Evolutionary conservation across 2,888 invertebrate genomes (phyloP).

Genomic region (Pollenia angustigena): DNA sequence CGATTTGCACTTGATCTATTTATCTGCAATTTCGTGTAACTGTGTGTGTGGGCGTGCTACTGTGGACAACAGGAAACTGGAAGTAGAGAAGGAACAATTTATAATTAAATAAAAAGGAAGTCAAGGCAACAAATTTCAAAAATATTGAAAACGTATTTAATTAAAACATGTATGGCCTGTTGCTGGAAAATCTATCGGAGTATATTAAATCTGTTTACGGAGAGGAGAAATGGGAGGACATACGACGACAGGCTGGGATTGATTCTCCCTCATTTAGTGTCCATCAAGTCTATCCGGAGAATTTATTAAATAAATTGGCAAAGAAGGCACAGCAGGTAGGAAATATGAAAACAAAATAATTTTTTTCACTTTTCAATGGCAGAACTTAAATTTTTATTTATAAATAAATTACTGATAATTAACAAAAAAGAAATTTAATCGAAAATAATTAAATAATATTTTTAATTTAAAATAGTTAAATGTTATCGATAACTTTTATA

Average conservation of each 20-base stretch:
- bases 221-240: constrained; percentile 96
- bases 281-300: constrained; percentile 97
- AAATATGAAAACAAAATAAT: not conserved
- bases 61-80: not conserved
- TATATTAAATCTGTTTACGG: constrained; percentile 97
- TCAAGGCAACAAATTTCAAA: constrained; percentile 7
- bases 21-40: too few relatives aligned
- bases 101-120: not conserved
- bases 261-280: constrained; percentile 94
- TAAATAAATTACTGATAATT: not conserved
- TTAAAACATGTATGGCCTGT: constrained; percentile 94
- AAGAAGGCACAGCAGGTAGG: constrained; percentile 93
- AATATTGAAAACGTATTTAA: constrained; percentile 4
- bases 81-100: constrained; percentile 23
- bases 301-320: constrained; percentile 92
- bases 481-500: too few relatives aligned
- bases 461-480: too few relatives aligned
- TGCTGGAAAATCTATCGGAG: constrained; percentile 96
- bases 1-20: not conserved
- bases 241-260: constrained; percentile 92
- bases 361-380: too few relatives aligned
- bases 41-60: not conserved
- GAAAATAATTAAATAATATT: too few relatives aligned
- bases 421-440: too few relatives aligned
- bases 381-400: not conserved